Evolutionary conservation across 2,797 vertebrate genomes (phyloP).

Genomic region (Microcaecilia unicolor): DNA sequence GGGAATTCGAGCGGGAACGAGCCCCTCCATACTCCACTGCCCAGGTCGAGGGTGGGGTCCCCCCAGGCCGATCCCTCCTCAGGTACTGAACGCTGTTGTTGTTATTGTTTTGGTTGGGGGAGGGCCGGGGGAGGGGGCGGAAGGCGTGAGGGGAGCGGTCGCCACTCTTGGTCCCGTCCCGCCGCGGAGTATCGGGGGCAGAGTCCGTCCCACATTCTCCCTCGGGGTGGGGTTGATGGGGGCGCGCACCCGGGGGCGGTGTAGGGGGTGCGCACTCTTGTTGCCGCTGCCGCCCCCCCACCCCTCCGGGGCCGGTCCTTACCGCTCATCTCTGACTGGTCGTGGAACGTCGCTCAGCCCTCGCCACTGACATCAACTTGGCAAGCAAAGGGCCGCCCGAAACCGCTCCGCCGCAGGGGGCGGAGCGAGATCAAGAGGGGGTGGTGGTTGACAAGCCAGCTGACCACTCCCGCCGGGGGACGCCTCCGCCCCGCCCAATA

Average conservation of each 20-base stretch:
- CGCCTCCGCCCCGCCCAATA: conserved; percentile 12
- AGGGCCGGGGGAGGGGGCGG: neutral
- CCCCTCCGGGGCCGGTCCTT: neutral
- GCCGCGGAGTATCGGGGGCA: too few species aligned
- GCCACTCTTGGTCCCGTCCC: too few species aligned
- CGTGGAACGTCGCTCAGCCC: neutral
- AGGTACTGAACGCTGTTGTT: neutral
- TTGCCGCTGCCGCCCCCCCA: neutral
- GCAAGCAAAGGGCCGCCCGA: neutral
- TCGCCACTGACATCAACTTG: neutral
- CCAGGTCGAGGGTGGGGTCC: neutral
- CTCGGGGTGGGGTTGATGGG: neutral
- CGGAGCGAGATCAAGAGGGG: conserved; percentile 3
- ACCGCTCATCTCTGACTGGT: conserved; percentile 1
- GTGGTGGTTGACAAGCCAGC: conserved; percentile 5
- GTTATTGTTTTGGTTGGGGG: neutral
- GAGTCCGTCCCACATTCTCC: too few species aligned
- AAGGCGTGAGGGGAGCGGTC: neutral
- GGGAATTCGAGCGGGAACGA: neutral
- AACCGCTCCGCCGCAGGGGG: conserved; percentile 3
- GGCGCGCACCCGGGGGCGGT: neutral
- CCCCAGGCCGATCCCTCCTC: neutral
- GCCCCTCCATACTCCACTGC: neutral
- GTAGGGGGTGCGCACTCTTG: neutral
- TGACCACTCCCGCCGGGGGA: conserved; percentile 9